Conservation (phyloP, 2,888 invertebrate species). For the Cepaea hortensis region DNA sequence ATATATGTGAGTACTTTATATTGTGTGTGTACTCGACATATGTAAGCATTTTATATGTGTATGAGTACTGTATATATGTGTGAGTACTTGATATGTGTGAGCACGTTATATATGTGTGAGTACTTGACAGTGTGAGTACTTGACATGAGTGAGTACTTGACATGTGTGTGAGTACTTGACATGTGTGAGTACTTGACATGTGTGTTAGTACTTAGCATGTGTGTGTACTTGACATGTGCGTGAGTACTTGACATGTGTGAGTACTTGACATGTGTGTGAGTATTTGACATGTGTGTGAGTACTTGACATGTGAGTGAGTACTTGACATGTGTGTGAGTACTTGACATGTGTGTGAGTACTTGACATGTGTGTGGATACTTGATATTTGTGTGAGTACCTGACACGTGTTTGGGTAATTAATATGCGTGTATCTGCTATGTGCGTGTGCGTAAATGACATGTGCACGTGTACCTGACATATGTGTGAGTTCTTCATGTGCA, state of each 20-base stretch:
- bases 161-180: not conserved
- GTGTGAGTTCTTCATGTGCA: not conserved
- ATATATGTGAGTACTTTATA: not conserved
- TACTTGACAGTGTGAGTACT: not conserved
- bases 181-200: not conserved
- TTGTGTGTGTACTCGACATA: not conserved
- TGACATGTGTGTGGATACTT: not conserved
- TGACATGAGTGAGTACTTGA: not conserved
- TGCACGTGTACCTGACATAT: not conserved
- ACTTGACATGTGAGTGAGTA: not conserved
- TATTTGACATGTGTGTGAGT: not conserved
- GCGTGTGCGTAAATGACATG: too few species aligned
- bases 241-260: not conserved
- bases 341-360: not conserved
- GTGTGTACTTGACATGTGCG: not conserved
- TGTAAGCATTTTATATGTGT: not conserved
- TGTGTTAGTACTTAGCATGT: not conserved
- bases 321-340: not conserved
- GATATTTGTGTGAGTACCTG: not conserved
- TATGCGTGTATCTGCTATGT: not conserved
- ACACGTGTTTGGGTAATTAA: not conserved
- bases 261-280: not conserved
- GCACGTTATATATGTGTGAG: not conserved
- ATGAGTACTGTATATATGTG: not conserved
- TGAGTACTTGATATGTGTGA: not conserved